Conservation (phyloP, 2,888 invertebrate genomes). For the Pterostichus niger region DNA sequence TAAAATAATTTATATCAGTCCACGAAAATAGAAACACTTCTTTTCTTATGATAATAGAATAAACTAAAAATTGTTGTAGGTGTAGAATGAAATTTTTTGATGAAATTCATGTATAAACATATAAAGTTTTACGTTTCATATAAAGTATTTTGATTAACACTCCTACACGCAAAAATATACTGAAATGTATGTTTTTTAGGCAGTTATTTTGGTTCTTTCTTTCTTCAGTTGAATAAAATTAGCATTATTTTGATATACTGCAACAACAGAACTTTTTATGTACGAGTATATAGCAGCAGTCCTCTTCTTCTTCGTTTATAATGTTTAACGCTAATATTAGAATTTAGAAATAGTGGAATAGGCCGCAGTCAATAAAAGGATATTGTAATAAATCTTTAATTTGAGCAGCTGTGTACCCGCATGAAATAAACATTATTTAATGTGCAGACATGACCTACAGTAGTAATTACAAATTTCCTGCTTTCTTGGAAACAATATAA, state of each 20-base stretch:
- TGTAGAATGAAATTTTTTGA: not conserved
- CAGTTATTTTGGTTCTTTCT: slow-evolving; percentile 1
- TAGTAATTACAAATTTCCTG: slow-evolving; percentile 38
- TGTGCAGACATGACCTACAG: slow-evolving; percentile 10
- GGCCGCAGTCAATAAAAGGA: not conserved
- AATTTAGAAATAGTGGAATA: not conserved
- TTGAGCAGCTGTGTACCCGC: slow-evolving; percentile 12
- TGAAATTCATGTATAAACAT: not conserved
- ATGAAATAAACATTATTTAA: not conserved
- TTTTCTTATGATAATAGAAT: not conserved
- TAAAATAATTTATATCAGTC: not conserved
- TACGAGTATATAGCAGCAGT: too few relatives aligned
- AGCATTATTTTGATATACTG: slow-evolving; percentile 42
- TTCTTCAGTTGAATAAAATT: slow-evolving; percentile 26
- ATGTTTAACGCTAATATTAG: not conserved
- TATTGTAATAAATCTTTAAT: slow-evolving; percentile 11
- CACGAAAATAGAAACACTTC: not conserved
- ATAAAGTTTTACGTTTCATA: not conserved
- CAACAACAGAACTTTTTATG: not conserved
- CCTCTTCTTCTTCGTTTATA: not conserved
- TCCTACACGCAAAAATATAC: slow-evolving; percentile 9
- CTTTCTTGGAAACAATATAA: slow-evolving; percentile 24
- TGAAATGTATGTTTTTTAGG: slow-evolving; percentile 20
- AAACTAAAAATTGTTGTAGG: not conserved
- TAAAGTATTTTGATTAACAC: not conserved